Percentiles rank a stretch among this genome's conserved stretches.
Evolutionary conservation across 2,888 invertebrate species (phyloP).

Genomic region (Abscondita cerata): DNA sequence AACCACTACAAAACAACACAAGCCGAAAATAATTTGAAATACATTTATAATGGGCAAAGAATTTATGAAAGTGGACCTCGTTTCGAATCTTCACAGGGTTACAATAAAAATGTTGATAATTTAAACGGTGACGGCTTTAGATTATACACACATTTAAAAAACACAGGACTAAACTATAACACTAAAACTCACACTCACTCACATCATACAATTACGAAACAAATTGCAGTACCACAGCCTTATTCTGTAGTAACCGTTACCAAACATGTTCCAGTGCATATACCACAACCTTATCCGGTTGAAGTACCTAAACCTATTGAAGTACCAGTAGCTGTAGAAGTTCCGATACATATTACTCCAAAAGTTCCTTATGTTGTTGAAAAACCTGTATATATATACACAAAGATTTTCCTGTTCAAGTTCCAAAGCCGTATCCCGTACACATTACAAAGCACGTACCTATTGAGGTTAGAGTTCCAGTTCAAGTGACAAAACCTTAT

Average conservation of each 20-base stretch:
- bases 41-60: no score
- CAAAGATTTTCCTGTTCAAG: conserved; percentile 25
- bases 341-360: conserved; percentile 32
- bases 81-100: no score
- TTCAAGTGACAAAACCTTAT: conserved; percentile 16
- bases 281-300: conserved; percentile 49
- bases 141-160: no score
- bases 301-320: conserved; percentile 34
- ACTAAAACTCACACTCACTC: conserved; percentile 22
- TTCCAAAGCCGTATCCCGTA: conserved; percentile 40
- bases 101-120: no score
- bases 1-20: no score
- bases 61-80: no score
- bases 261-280: conserved; percentile 45
- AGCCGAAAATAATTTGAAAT: no score
- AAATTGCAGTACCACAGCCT: conserved; percentile 51
- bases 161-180: neutral
- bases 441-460: neutral
- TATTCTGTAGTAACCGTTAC: conserved; percentile 51
- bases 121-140: no score
- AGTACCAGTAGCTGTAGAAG: conserved; percentile 36
- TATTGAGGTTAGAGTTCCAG: conserved; percentile 17
- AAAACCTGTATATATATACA: conserved; percentile 33
- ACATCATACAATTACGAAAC: conserved; percentile 38
- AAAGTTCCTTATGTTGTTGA: conserved; percentile 31